Percentiles rank a stretch among this genome's conserved stretches.
Conservation (phyloP, 2,113 vertebrate genomes). For the Narcine bancroftii region DNA sequence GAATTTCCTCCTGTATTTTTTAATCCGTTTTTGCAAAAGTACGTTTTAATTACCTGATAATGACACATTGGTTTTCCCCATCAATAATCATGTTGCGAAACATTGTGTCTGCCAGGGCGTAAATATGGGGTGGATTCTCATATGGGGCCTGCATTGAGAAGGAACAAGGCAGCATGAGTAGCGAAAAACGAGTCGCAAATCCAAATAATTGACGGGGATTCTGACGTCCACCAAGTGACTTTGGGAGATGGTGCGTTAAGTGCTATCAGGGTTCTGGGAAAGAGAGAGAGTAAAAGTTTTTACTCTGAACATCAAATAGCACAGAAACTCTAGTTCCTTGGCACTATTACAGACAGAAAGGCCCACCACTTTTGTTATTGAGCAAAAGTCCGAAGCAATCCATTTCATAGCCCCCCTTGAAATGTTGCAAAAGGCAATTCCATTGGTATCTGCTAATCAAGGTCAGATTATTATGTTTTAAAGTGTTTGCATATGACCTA, state of each 20-base stretch:
- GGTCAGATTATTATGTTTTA: background rate
- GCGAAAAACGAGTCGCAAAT: background rate
- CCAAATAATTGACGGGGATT: background rate
- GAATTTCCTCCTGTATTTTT: background rate
- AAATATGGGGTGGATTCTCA: constrained; percentile 97
- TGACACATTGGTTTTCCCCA: constrained; percentile 93
- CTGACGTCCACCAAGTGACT: background rate
- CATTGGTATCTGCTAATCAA: background rate
- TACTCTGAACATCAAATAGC: background rate
- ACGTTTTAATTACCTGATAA: constrained; percentile 80
- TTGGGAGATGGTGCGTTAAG: background rate
- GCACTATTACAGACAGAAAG: background rate
- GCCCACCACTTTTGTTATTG: background rate
- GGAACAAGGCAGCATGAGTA: constrained; percentile 32
- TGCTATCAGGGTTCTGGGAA: background rate
- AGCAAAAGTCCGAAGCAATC: background rate
- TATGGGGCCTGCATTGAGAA: constrained; percentile 75
- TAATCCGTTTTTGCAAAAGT: background rate
- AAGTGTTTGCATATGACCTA: too few species aligned
- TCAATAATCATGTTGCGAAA: constrained; percentile 99
- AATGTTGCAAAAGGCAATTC: background rate
- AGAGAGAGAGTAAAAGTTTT: background rate
- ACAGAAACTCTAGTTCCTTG: background rate
- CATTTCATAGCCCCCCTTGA: background rate
- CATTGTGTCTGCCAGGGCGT: constrained; percentile 93